Evolutionary conservation across 2,797 vertebrate species (phyloP).

Genomic region (Onychomys arenicola): DNA sequence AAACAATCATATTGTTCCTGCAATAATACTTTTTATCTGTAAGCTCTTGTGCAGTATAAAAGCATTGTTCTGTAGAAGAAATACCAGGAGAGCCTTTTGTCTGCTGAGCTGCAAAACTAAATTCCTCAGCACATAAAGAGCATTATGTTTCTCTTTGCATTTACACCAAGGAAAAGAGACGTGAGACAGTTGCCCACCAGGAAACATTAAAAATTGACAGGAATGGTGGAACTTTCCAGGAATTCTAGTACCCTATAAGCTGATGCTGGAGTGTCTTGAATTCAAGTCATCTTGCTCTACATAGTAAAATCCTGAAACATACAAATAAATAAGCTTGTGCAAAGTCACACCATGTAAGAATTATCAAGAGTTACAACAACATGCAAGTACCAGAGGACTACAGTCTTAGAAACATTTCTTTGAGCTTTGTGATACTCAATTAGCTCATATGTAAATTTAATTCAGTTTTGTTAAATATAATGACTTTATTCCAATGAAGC

Average conservation of each 20-base stretch:
- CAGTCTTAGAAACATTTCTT: neutral
- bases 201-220: neutral
- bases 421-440: neutral
- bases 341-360: neutral
- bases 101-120: slow-evolving; percentile 13
- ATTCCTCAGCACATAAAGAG: neutral
- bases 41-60: neutral
- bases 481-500: neutral
- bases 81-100: neutral
- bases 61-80: slow-evolving; percentile 12
- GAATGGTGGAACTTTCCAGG: neutral
- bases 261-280: neutral
- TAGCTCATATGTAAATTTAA: neutral
- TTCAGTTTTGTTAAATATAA: slow-evolving; percentile 58
- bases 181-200: neutral
- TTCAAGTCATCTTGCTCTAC: neutral
- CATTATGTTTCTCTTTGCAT: neutral
- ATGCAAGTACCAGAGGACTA: neutral
- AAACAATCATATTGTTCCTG: neutral
- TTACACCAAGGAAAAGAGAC: neutral
- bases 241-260: neutral
- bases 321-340: neutral
- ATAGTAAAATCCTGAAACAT: neutral
- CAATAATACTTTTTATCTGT: neutral
- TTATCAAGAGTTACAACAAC: neutral